Evolutionary conservation across 2,888 invertebrate genomes (phyloP), one percentile per base, ranked within the genome.

Genomic region (Mystacides longicornis): DNA sequence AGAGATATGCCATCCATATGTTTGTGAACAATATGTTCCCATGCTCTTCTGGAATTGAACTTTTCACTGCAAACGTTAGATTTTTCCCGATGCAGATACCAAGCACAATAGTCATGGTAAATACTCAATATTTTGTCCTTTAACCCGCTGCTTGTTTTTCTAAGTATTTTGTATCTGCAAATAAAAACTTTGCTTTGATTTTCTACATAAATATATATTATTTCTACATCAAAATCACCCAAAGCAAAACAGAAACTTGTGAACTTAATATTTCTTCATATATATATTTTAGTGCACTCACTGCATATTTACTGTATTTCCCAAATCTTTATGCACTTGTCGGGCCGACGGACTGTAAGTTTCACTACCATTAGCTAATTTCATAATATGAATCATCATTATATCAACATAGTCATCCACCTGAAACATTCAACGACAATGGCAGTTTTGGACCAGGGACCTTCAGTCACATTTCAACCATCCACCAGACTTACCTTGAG

Each of bases 301-400:
- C 73, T 80, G 78, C 11, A 80, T 73, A 66, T 85, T 83, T 0
- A 89, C 86, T 68, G 82, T 81, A 4, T 71, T 69, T 2, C 92
- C 93, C 3, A 93, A 68, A 22, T 82, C 80, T 56, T 77, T 73
- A 62, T 86, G 83, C 50, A 93, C 69, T 55, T 79, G 68, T 50
- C 75, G 74, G 1, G 87, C 77, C 0, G 85, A 81, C 0, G 86
- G 86, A 68, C 89, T 90, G 69, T 84, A 90, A 0, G 85, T 83
- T 67, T 90, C 90, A 0, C 90, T 91, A 4, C 88, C 87, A 64
- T 85, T 82, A 0, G 86, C 85, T 11, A 91, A 66, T 63, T 79
- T 82, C 63, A 78, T 80, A 5, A 89, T 78, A 69, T 91, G 89
- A 54, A 81, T 75, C 64, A 88, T 72, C 45, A 88, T 78, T 50